A percentile compares a stretch with the other conserved stretches of the same genome.
Conservation (phyloP, 2,888 invertebrate species). For the Ferrisia virgata region DNA sequence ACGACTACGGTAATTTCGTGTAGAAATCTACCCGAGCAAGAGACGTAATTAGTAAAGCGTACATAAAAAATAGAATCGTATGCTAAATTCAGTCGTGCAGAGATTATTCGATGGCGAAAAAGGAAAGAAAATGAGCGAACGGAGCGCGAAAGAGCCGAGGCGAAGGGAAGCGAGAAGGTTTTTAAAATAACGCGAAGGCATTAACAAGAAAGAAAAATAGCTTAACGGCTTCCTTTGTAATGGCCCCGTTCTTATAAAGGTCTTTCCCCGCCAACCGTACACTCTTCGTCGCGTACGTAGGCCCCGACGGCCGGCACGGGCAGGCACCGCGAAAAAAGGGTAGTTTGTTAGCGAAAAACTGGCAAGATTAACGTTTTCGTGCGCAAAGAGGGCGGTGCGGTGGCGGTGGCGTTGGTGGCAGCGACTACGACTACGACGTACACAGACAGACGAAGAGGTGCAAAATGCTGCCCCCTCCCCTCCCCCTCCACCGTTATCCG, state of each 20-base stretch:
- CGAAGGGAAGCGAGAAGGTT: background rate
- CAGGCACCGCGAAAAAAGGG: background rate
- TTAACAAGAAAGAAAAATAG: conserved; percentile 46
- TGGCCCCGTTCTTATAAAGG: conserved; percentile 33
- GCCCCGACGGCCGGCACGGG: background rate
- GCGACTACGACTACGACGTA: too few relatives aligned
- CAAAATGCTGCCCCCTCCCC: background rate
- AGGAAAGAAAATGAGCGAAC: background rate
- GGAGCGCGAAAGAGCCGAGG: background rate
- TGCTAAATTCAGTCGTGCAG: background rate
- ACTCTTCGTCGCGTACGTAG: background rate
- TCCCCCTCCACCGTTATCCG: background rate
- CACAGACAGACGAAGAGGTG: background rate
- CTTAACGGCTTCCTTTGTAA: conserved; percentile 45
- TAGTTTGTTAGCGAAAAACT: conserved; percentile 43
- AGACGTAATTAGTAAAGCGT: background rate
- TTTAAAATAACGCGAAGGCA: conserved; percentile 28
- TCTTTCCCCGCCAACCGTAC: background rate
- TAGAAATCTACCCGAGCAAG: too few relatives aligned
- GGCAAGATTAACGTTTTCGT: conserved; percentile 42
- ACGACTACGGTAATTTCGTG: too few relatives aligned
- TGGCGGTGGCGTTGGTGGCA: background rate
- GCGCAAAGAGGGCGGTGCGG: background rate
- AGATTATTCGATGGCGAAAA: background rate
- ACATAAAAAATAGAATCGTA: too few relatives aligned